Evolutionary conservation across 2,888 invertebrate species (phyloP).

Genomic region (Hyposoter dolosus): DNA sequence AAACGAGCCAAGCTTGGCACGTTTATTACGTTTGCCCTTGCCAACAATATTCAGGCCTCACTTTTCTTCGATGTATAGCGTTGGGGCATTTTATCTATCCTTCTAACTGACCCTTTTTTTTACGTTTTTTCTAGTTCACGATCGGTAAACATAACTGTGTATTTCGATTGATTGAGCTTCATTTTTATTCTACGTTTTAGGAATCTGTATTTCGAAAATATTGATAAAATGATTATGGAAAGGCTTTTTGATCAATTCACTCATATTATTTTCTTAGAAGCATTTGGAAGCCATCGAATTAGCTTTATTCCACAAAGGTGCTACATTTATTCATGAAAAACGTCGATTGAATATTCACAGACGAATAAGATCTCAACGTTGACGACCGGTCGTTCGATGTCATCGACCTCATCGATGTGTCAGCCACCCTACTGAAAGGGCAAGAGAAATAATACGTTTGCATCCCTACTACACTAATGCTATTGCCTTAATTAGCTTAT

Average conservation of each 20-base stretch:
- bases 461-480: conserved; percentile 74
- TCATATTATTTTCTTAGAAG: not conserved
- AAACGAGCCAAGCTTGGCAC: conserved; percentile 44
- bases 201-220: not conserved
- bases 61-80: conserved; percentile 33
- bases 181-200: not conserved
- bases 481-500: conserved; percentile 80
- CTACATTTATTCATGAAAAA: not conserved
- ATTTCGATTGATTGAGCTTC: not conserved
- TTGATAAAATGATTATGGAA: not conserved
- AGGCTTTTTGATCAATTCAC: not conserved
- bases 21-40: conserved; percentile 56
- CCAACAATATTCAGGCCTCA: conserved; percentile 24
- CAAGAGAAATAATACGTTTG: conserved; percentile 42
- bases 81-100: conserved; percentile 47
- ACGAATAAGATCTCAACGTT: conserved; percentile 28
- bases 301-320: not conserved
- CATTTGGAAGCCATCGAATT: not conserved
- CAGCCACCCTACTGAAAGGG: conserved; percentile 54
- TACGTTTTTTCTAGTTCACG: not conserved
- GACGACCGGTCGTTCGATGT: conserved; percentile 67
- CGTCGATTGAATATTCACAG: not conserved
- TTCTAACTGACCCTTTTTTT: conserved; percentile 10
- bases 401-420: conserved; percentile 77
- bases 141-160: not conserved